Percentiles rank a stretch among this genome's conserved stretches.
Conservation (phyloP, 2,113 vertebrate species). For the Salvator merianae region DNA sequence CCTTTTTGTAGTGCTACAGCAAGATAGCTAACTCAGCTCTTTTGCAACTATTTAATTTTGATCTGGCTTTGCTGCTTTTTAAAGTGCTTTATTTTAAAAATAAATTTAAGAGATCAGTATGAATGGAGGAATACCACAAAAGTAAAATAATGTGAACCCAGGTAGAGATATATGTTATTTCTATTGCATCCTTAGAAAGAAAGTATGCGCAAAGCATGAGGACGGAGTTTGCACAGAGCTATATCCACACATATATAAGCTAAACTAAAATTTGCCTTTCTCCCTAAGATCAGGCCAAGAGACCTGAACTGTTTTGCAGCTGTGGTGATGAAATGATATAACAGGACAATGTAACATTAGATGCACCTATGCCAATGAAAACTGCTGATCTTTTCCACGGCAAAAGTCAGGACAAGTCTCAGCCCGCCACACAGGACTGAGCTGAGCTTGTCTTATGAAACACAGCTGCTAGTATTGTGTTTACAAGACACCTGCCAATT, state of each 20-base stretch:
- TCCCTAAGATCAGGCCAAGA: constrained; percentile 7
- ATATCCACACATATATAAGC: neutral
- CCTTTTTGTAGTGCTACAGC: neutral
- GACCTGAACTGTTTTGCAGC: constrained; percentile 34
- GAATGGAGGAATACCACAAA: neutral
- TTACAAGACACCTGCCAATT: constrained; percentile 35
- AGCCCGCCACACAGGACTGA: neutral
- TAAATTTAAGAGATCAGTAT: neutral
- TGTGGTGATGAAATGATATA: constrained; percentile 38
- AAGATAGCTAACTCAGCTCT: neutral
- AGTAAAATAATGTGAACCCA: neutral
- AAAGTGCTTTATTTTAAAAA: neutral
- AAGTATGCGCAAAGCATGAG: neutral
- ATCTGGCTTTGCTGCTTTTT: neutral
- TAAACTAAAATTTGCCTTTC: constrained; percentile 16
- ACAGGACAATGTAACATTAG: constrained; percentile 33
- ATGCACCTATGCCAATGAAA: constrained; percentile 25
- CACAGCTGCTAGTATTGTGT: constrained; percentile 20
- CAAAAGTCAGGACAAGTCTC: constrained; percentile 14
- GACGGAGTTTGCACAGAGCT: neutral
- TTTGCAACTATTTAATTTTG: neutral
- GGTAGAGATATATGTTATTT: constrained; percentile 7
- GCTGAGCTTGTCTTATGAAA: constrained; percentile 35
- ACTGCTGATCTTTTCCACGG: constrained; percentile 12
- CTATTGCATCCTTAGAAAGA: neutral